phyloP scores from a whole-genome alignment of 2,113 vertebrate genomes.

The Tragelaphus buxtoni region DNA sequence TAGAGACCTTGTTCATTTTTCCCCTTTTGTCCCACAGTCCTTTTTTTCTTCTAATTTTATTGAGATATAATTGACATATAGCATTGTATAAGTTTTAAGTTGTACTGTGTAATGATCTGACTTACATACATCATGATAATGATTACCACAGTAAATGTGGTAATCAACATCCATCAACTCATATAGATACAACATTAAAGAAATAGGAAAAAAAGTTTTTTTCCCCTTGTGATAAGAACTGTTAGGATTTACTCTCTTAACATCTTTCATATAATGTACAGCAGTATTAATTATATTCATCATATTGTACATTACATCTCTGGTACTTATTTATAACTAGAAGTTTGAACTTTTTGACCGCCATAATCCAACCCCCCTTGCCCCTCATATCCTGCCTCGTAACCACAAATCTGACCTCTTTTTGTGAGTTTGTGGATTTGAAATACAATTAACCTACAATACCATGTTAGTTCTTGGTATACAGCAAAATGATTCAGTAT shows the following conservation, averaged over 20 bases:
- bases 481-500: neutral
- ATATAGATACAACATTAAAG: neutral
- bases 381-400: neutral
- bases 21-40: neutral
- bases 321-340: neutral
- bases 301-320: neutral
- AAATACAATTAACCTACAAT: neutral
- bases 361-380: neutral
- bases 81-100: neutral
- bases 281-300: neutral
- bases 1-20: neutral
- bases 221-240: neutral
- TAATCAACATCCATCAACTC: neutral
- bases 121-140: neutral
- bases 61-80: neutral
- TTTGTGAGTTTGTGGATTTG: neutral
- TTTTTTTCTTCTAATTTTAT: neutral
- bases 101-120: neutral
- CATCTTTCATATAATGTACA: neutral
- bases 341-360: neutral
- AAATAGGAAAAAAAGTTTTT: neutral
- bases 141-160: neutral
- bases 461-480: neutral
- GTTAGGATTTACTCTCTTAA: neutral
- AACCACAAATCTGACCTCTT: neutral